These are phyloP conservation scores for Tetanocera ferruginea DNA, from an alignment of 2,888 invertebrate genomes.

Conservation along the genomic window DNA sequence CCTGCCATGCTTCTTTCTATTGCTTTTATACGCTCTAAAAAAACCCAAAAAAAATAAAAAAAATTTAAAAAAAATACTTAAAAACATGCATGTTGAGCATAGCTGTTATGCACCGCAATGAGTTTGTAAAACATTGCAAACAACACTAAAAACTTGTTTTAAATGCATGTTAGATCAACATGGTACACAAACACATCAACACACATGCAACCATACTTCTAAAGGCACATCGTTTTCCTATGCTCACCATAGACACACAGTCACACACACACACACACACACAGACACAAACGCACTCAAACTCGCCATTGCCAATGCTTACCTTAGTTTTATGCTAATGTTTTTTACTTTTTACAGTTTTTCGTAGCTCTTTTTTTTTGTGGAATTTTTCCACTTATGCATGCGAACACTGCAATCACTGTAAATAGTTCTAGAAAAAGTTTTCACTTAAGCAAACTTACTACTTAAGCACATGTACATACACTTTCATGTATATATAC, in stretches of 20 bases:
- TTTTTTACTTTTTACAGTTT: neutral
- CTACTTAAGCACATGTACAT: no score
- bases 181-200: neutral
- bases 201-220: neutral
- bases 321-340: constrained; percentile 8
- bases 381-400: neutral
- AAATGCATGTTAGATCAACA: constrained; percentile 14
- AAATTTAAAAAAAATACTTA: neutral
- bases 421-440: neutral
- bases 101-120: neutral
- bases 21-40: no score
- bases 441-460: neutral
- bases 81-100: constrained; percentile 21
- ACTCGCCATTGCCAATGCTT: constrained; percentile 17
- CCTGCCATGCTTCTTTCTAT: no score
- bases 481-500: neutral
- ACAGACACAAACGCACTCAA: constrained; percentile 18
- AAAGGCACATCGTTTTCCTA: neutral
- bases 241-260: neutral
- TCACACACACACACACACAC: neutral
- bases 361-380: neutral
- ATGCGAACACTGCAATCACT: neutral
- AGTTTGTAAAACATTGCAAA: constrained; percentile 11
- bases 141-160: constrained; percentile 13
- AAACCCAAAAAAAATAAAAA: no score